Conservation (phyloP, 2,113 vertebrate genomes). For the Macrotis lagotis region DNA sequence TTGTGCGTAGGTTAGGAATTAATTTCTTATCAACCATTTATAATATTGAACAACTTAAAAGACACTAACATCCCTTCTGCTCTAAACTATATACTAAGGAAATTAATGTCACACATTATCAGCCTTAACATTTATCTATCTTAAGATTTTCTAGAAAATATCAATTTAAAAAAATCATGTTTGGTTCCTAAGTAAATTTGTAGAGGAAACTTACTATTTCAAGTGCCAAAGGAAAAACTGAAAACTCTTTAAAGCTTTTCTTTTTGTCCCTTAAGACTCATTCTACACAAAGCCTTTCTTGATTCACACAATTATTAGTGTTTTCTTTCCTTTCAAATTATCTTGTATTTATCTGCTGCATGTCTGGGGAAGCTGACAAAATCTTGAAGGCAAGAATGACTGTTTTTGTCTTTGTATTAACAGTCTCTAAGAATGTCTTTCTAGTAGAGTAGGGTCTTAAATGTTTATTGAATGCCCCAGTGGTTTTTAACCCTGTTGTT, state of each 20-base stretch:
- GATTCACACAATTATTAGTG: background rate
- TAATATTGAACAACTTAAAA: background rate
- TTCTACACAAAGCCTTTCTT: background rate
- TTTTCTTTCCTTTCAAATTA: background rate
- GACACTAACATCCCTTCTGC: background rate
- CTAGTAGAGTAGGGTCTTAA: background rate
- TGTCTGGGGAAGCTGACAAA: background rate
- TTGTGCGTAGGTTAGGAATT: slow-evolving; percentile 9
- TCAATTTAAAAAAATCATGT: background rate
- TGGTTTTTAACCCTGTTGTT: background rate
- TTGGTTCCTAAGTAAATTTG: slow-evolving; percentile 15
- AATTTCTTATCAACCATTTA: slow-evolving; percentile 17
- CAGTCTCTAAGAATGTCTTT: background rate
- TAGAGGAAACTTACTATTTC: background rate
- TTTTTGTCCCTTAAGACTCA: background rate
- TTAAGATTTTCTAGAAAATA: background rate
- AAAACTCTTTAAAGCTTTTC: background rate
- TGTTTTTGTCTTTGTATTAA: background rate
- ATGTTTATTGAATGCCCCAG: background rate
- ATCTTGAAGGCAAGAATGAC: background rate
- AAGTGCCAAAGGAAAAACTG: background rate
- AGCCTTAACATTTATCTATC: too few relatives aligned
- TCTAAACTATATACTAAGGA: background rate
- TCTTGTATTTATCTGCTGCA: background rate
- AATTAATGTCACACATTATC: background rate